Conservation (phyloP, 1,140 invertebrate species). For the Ephestia elutella region DNA sequence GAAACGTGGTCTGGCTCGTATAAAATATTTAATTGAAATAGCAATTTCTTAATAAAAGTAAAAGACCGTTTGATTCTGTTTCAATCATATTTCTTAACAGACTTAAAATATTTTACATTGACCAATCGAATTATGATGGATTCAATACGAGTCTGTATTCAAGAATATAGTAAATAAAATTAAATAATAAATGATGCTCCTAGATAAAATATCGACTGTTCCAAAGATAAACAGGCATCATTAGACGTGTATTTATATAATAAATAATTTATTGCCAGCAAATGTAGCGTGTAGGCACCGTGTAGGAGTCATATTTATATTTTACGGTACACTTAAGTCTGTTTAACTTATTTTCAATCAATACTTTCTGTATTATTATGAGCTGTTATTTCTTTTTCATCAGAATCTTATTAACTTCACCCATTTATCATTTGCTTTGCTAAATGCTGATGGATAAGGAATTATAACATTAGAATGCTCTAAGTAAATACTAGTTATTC, state of each 20-base stretch:
- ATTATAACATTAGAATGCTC: too few species aligned
- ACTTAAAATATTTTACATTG: too few species aligned
- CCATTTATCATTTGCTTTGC: too few species aligned
- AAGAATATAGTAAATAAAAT: neutral
- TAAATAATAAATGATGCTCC: neutral
- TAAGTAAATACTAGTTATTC: too few species aligned
- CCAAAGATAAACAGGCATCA: neutral
- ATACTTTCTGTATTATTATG: too few species aligned
- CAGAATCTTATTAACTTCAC: too few species aligned
- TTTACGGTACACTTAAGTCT: neutral
- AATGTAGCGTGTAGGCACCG: neutral
- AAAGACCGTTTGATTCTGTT: neutral
- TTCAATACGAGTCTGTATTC: neutral
- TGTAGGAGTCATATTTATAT: neutral
- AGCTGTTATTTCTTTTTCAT: too few species aligned
- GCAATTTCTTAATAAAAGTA: neutral
- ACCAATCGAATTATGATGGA: neutral
- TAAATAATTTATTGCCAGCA: neutral
- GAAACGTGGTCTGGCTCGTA: too few species aligned
- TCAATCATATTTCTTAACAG: neutral
- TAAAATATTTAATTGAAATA: neutral
- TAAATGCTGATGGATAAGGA: too few species aligned
- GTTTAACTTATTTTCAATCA: neutral
- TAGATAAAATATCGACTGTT: neutral
- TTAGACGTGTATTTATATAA: slow-evolving; percentile 1